These are phyloP conservation scores for Tragelaphus eurycerus DNA, from an alignment of 2,797 vertebrate species.

Conservation along the genomic window DNA sequence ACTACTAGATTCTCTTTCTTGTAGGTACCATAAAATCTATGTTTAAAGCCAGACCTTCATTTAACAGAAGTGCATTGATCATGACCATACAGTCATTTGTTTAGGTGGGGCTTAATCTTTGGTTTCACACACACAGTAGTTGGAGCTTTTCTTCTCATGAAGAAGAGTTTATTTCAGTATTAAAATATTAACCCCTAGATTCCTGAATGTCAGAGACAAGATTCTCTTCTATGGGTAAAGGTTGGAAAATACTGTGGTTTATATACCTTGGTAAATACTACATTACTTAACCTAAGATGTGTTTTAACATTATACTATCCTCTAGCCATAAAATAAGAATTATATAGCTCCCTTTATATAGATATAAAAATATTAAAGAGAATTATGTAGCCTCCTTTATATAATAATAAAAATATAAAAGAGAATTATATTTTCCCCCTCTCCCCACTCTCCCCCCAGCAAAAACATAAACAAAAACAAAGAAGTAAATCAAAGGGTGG, in stretches of 20 bases:
- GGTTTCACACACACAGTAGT: constrained; percentile 4
- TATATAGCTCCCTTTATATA: neutral
- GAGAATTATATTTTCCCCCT: neutral
- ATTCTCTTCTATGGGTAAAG: neutral
- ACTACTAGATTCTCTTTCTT: constrained; percentile 74
- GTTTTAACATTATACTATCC: constrained; percentile 50
- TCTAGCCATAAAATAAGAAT: constrained; percentile 2
- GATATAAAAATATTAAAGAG: neutral
- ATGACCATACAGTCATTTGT: constrained; percentile 70
- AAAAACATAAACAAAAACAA: constrained; percentile 7
- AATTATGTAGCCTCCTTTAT: neutral
- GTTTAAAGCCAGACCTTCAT: constrained; percentile 61
- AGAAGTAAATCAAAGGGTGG: neutral
- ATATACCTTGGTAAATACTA: neutral
- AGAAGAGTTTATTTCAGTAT: constrained; percentile 56
- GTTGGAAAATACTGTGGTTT: neutral
- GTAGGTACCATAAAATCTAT: constrained; percentile 75
- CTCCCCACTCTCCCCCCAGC: neutral
- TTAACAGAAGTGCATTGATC: constrained; percentile 66
- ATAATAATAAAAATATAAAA: neutral
- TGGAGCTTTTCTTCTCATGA: constrained; percentile 24
- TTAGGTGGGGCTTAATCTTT: constrained; percentile 67
- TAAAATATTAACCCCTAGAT: constrained; percentile 58
- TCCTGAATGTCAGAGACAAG: constrained; percentile 43
- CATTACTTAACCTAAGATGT: constrained; percentile 25